Conservation (phyloP, 2,797 vertebrate genomes). For the Sparus aurata region DNA sequence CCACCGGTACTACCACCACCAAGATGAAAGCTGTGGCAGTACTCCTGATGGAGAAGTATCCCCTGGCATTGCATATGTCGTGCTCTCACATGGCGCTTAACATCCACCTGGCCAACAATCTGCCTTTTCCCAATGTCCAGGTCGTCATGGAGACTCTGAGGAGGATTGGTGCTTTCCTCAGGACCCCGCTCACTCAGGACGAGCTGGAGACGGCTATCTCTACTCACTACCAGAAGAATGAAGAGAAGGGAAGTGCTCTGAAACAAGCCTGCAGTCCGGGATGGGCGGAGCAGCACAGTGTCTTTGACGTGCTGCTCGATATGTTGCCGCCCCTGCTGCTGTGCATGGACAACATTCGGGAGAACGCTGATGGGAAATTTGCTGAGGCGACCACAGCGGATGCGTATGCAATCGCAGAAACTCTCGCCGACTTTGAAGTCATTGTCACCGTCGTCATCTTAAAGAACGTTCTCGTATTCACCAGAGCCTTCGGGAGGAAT, state of each 20-base stretch:
- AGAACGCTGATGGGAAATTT: constrained; percentile 82
- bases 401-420: constrained; percentile 90
- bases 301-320: constrained; percentile 92
- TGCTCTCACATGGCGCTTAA: constrained; percentile 94
- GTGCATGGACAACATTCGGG: constrained; percentile 90
- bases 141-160: constrained; percentile 90
- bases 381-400: constrained; percentile 72
- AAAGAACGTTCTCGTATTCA: constrained; percentile 94
- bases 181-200: constrained; percentile 80
- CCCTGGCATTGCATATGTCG: constrained; percentile 90
- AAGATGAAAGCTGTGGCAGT: constrained; percentile 94
- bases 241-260: constrained; percentile 85
- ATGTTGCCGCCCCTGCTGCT: constrained; percentile 90
- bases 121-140: constrained; percentile 91
- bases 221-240: constrained; percentile 87
- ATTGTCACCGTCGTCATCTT: constrained; percentile 92
- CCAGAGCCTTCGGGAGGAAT: constrained; percentile 95
- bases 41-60: constrained; percentile 93
- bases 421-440: constrained; percentile 93
- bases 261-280: constrained; percentile 85
- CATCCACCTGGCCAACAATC: constrained; percentile 91
- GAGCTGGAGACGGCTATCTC: constrained; percentile 88
- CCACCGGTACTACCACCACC: constrained; percentile 90
- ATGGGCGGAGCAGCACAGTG: constrained; percentile 92
- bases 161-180: constrained; percentile 89